phyloP scores from a whole-genome alignment of 2,113 vertebrate species.

The Peromyscus leucopus region DNA sequence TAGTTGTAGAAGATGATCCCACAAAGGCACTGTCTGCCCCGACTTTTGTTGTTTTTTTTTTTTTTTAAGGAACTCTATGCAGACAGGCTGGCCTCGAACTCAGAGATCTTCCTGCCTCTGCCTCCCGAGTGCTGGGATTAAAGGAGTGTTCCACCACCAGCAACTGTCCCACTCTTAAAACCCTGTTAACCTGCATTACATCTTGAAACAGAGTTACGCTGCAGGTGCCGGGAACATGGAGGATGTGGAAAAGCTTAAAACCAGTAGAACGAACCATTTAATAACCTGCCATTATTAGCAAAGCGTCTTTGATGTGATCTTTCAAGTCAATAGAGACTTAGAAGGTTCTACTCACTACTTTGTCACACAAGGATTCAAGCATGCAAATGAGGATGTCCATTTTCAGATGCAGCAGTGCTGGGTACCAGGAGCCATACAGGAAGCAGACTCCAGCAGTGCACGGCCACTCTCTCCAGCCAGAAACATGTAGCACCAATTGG shows the following conservation, averaged over 20 bases:
- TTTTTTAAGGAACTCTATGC: background rate
- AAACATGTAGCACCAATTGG: background rate
- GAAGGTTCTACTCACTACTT: background rate
- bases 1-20: background rate
- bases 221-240: background rate
- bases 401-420: background rate
- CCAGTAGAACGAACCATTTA: background rate
- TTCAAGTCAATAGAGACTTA: constrained; percentile 26
- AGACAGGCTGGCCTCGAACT: background rate
- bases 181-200: background rate
- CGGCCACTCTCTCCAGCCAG: background rate
- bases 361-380: background rate
- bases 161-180: background rate
- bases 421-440: background rate
- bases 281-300: background rate
- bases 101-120: background rate
- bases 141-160: too few relatives aligned
- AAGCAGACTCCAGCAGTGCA: background rate
- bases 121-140: background rate
- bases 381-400: background rate
- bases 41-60: background rate
- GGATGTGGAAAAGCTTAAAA: background rate
- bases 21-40: background rate
- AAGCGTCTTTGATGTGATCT: constrained; percentile 1
- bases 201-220: background rate